Conservation (phyloP, 2,888 invertebrate species). For the Caenorhabditis doughertyi region DNA sequence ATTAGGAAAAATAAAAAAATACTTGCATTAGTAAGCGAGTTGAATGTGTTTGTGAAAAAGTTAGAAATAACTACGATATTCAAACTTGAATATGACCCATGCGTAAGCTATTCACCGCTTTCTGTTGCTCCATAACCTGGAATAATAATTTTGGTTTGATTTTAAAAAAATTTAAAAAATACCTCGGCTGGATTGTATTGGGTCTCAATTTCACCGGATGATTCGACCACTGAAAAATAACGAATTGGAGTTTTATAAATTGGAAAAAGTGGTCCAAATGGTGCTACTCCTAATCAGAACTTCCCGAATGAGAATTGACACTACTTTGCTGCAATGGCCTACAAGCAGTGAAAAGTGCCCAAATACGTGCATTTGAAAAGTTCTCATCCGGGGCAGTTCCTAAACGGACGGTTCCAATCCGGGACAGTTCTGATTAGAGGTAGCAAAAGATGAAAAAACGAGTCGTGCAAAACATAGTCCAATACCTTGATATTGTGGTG, state of each 20-base stretch:
- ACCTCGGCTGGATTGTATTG: conserved; percentile 61
- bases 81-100: conserved; percentile 62
- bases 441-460: neutral
- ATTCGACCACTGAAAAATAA: conserved; percentile 60
- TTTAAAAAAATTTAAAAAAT: neutral
- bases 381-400: too few species aligned
- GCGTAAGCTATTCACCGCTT: conserved; percentile 66
- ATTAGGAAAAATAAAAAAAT: neutral
- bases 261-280: too few species aligned
- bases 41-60: too few species aligned
- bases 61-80: neutral
- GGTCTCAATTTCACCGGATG: conserved; percentile 57
- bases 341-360: too few species aligned
- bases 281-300: too few species aligned
- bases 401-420: too few species aligned
- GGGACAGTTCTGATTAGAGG: too few species aligned
- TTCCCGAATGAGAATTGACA: too few species aligned
- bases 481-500: conserved; percentile 73
- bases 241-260: too few species aligned
- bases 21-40: too few species aligned
- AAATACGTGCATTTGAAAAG: too few species aligned
- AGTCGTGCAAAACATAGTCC: neutral
- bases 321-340: too few species aligned
- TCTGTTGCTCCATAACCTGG: conserved; percentile 38
- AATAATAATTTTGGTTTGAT: conserved; percentile 8